A percentile compares a stretch with the other conserved stretches of the same genome.
Conservation (phyloP, 2,888 invertebrate species). For the Ephialtes manifestator region DNA sequence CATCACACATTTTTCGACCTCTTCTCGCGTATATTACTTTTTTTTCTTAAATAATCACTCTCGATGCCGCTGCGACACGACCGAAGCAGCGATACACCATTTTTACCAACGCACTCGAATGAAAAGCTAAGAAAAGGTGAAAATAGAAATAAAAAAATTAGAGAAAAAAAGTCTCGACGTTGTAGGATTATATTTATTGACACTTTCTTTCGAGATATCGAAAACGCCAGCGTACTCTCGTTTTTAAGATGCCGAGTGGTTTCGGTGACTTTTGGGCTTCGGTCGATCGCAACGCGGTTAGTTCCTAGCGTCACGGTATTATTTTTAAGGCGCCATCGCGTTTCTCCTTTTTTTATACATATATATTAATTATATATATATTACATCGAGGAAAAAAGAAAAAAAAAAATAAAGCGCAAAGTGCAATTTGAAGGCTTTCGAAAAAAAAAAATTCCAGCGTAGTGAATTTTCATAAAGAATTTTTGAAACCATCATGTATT, state of each 20-base stretch:
- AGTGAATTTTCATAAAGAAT: neutral
- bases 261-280: constrained; percentile 55
- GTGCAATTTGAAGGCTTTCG: neutral
- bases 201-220: constrained; percentile 3
- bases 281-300: constrained; percentile 79
- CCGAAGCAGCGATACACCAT: constrained; percentile 23
- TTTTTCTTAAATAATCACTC: constrained; percentile 7
- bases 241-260: constrained; percentile 5
- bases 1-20: constrained; percentile 20
- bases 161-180: neutral
- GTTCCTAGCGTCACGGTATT: constrained; percentile 85
- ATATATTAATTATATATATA: constrained; percentile 14
- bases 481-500: neutral
- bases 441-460: neutral
- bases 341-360: constrained; percentile 72
- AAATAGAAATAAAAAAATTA: neutral
- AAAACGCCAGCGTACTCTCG: neutral
- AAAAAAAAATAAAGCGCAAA: neutral
- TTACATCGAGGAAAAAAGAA: neutral
- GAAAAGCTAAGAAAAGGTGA: neutral
- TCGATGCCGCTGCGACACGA: constrained; percentile 41
- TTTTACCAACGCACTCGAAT: constrained; percentile 10
- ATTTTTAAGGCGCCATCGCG: constrained; percentile 83
- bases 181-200: constrained; percentile 40
- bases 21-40: neutral